These are phyloP conservation scores for Andrena camellia DNA, from an alignment of 2,888 invertebrate species.

Conservation along the genomic window DNA sequence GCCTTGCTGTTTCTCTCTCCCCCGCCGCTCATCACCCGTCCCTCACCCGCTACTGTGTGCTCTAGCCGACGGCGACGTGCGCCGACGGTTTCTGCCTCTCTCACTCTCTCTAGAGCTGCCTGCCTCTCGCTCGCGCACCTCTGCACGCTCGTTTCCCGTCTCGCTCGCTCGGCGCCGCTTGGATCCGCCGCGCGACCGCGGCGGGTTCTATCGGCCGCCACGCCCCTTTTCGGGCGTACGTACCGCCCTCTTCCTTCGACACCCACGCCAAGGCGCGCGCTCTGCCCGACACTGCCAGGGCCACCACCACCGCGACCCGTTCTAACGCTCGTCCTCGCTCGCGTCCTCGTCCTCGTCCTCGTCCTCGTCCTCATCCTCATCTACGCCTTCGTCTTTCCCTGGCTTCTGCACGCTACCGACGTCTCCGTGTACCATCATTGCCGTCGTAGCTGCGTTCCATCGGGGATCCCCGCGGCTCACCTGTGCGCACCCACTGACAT, in stretches of 20 bases:
- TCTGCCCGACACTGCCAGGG: conserved; percentile 60
- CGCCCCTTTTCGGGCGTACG: conserved; percentile 79
- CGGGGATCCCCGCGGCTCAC: conserved; percentile 40
- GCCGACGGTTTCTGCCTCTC: conserved; percentile 7
- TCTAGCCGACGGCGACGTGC: conserved; percentile 6
- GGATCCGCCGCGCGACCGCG: conserved; percentile 43
- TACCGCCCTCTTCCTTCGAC: conserved; percentile 79
- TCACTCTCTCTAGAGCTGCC: conserved; percentile 15
- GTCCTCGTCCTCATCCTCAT: too few relatives aligned
- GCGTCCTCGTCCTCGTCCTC: conserved; percentile 47
- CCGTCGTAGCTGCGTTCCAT: conserved; percentile 33
- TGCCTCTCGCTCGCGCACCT: conserved; percentile 17
- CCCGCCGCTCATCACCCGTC: neutral
- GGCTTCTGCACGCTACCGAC: conserved; percentile 14
- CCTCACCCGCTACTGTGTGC: neutral
- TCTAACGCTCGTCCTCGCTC: conserved; percentile 40
- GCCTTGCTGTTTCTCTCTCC: conserved; percentile 20
- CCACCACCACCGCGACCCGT: conserved; percentile 57
- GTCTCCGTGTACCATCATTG: conserved; percentile 46
- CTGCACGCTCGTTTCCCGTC: conserved; percentile 21
- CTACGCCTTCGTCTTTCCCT: conserved; percentile 35
- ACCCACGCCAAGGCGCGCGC: conserved; percentile 76
- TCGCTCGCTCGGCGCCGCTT: conserved; percentile 32
- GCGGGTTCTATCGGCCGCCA: conserved; percentile 71
- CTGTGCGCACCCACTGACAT: conserved; percentile 43